Evolutionary conservation across 2,888 invertebrate genomes (phyloP).

Genomic region (Vesta saturnalis): DNA sequence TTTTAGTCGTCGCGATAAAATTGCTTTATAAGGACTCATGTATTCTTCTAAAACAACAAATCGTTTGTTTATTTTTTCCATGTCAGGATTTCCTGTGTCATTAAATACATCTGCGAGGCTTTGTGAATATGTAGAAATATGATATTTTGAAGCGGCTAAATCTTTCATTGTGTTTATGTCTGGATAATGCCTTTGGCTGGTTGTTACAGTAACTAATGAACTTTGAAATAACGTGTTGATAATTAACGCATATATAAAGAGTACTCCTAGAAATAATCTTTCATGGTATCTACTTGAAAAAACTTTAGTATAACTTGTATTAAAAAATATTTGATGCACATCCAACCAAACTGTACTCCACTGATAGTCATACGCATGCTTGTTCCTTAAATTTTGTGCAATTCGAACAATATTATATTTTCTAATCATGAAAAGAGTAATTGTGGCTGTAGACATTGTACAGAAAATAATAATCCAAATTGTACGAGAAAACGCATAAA

Average conservation of each 20-base stretch:
- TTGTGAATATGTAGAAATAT: constrained; percentile 58
- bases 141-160: constrained; percentile 53
- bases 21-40: constrained; percentile 46
- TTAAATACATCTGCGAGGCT: constrained; percentile 59
- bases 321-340: constrained; percentile 57
- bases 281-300: constrained; percentile 59
- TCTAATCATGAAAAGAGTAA: constrained; percentile 41
- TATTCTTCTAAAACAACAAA: constrained; percentile 52
- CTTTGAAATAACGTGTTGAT: constrained; percentile 61
- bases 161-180: constrained; percentile 59
- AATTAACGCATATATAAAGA: constrained; percentile 55
- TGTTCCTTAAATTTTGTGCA: not conserved
- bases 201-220: constrained; percentile 60
- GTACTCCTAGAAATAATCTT: constrained; percentile 54
- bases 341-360: constrained; percentile 50
- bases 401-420: constrained; percentile 15
- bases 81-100: constrained; percentile 51
- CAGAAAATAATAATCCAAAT: constrained; percentile 58
- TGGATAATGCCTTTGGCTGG: constrained; percentile 58
- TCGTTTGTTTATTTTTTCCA: constrained; percentile 55
- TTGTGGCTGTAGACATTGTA: constrained; percentile 27
- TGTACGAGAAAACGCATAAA: constrained; percentile 55
- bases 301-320: constrained; percentile 36
- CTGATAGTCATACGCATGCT: constrained; percentile 28
- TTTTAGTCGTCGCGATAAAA: constrained; percentile 25